A percentile compares a stretch with the other conserved stretches of the same genome.
Conservation (phyloP, 2,113 vertebrate species). For the Girardinichthys multiradiatus region DNA sequence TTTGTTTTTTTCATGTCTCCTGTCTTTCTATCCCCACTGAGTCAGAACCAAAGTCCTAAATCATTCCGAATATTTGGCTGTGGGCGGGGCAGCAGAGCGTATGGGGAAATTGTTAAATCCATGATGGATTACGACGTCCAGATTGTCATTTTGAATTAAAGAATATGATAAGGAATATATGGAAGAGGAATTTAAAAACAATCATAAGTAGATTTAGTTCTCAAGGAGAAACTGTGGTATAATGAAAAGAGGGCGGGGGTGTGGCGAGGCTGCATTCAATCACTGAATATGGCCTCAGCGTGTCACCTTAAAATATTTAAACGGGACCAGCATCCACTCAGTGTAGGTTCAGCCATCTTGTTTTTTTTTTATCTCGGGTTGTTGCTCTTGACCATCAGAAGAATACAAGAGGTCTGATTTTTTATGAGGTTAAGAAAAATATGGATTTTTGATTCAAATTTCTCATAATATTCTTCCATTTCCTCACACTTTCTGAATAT, state of each 20-base stretch:
- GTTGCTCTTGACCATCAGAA: slow-evolving; percentile 48
- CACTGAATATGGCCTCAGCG: slow-evolving; percentile 47
- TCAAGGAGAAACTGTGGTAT: slow-evolving; percentile 75
- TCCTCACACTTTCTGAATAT: background rate
- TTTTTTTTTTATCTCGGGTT: slow-evolving; percentile 35
- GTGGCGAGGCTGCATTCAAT: slow-evolving; percentile 53
- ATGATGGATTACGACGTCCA: slow-evolving; percentile 79
- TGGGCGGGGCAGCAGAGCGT: slow-evolving; percentile 35
- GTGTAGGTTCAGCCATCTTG: slow-evolving; percentile 47
- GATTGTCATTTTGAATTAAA: slow-evolving; percentile 79
- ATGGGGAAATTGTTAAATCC: slow-evolving; percentile 69
- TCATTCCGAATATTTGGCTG: slow-evolving; percentile 53
- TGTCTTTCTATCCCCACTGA: slow-evolving; percentile 44
- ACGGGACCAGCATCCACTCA: slow-evolving; percentile 47
- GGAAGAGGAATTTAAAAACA: slow-evolving; percentile 74
- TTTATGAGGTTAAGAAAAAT: no score
- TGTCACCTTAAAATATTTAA: slow-evolving; percentile 66
- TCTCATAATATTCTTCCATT: background rate
- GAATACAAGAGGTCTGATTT: slow-evolving; percentile 14
- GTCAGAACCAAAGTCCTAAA: slow-evolving; percentile 56
- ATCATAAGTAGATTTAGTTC: slow-evolving; percentile 79
- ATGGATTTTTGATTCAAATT: no score
- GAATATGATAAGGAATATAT: slow-evolving; percentile 77
- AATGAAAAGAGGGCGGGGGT: slow-evolving; percentile 47
- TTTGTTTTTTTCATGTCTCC: slow-evolving; percentile 9